Evolutionary conservation across 2,113 vertebrate genomes (phyloP).

Genomic region (Bos indicus): DNA sequence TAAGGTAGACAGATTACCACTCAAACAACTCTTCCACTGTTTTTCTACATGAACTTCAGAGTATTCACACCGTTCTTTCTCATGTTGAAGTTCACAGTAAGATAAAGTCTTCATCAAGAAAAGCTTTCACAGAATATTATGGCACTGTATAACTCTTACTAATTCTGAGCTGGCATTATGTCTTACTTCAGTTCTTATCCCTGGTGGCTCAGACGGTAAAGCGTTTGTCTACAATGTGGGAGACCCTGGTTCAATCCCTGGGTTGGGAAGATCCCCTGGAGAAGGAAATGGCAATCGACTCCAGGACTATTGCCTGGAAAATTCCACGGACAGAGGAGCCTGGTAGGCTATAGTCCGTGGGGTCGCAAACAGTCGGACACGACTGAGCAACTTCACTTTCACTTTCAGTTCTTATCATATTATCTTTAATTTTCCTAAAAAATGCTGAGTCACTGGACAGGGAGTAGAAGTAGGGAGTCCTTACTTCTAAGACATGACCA

Average conservation of each 20-base stretch:
- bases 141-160: neutral
- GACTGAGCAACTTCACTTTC: too few relatives aligned
- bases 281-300: too few relatives aligned
- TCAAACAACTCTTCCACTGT: neutral
- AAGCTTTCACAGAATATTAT: neutral
- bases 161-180: neutral
- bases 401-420: neutral
- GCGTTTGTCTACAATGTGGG: too few relatives aligned
- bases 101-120: neutral
- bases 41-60: neutral
- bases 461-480: neutral
- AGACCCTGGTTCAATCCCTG: too few relatives aligned
- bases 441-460: neutral
- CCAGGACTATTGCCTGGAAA: too few relatives aligned
- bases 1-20: neutral
- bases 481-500: constrained; percentile 21
- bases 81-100: neutral
- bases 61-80: neutral
- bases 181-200: neutral
- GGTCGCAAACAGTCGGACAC: too few relatives aligned
- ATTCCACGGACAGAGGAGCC: too few relatives aligned
- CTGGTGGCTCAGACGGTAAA: too few relatives aligned
- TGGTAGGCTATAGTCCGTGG: too few relatives aligned
- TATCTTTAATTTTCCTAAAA: constrained; percentile 11
- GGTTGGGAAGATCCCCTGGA: too few relatives aligned